Base-by-base conservation (phyloP, 2,113 vertebrate genomes). In the Barnardius zonarius region DNA sequence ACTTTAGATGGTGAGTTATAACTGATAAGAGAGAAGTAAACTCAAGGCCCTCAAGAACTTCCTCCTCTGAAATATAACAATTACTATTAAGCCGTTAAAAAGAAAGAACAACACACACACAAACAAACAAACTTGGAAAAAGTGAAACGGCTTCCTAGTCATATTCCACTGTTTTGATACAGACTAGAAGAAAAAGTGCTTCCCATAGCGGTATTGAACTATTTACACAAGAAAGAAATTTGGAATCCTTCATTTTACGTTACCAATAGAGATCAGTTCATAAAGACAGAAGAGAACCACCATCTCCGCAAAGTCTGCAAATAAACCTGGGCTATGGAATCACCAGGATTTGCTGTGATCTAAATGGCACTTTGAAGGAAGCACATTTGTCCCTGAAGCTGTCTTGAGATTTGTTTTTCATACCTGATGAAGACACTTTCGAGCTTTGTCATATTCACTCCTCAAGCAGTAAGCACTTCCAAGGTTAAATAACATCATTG, bases 401-500 rank as follows among this genome's bases (percentile, higher is more conserved):
- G 22, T 35, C 61, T 13, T 25, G 33, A 92, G 62, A 7, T 87
- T 69, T 57, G 23, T 46, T 92, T 90, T 46, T 14, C 96, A 93
- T 91, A 99, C 99, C 99, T 99, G 99, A 95, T 99, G 99, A 59
- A 99, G 98, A 95, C 99, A 99, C 94, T 99, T 99, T 22, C 99
- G 98, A 70, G 99, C 99, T 97, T 99, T 99, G 89, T 99, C 99
- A 7, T 99, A 99, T 91, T 99, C 99, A 43, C 99, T 99, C 92
- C 99, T 97, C 94, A 99, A 94, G 78, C 99, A 99, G 97, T 99
- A 99, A 27, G 99, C 99, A 12, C 99, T 99, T 80, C 99, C 99
- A 9, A 99, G 98, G 96, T 99, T 99, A 95, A 99, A 99, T 6
- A 99, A 98, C 99, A 99, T 99, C 98, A 99, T 99, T 22, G 99